Percentiles rank a stretch among this genome's conserved stretches.
Evolutionary conservation across 2,113 vertebrate genomes (phyloP).

Genomic region (Pogona vitticeps): DNA sequence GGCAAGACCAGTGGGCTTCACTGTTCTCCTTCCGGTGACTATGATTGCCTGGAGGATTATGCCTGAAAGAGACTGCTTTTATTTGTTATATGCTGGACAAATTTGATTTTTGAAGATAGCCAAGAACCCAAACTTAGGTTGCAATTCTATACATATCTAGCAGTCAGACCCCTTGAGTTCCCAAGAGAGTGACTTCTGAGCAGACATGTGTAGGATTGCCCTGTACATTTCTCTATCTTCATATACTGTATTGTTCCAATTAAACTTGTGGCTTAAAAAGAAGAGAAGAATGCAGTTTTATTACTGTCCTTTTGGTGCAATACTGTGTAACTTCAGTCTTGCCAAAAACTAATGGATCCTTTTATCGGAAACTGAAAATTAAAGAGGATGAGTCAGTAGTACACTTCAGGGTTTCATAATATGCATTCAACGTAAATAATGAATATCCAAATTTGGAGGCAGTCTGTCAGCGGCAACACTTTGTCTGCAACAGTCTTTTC

Average conservation of each 20-base stretch:
- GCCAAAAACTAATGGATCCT: conserved; percentile 73
- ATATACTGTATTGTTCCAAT: conserved; percentile 37
- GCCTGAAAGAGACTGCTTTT: neutral
- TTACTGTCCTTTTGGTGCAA: conserved; percentile 62
- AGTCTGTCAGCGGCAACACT: conserved; percentile 45
- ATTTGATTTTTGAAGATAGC: conserved; percentile 15
- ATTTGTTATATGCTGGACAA: neutral
- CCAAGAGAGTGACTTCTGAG: neutral
- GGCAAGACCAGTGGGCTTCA: neutral
- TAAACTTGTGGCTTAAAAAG: conserved; percentile 36
- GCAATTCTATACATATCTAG: neutral
- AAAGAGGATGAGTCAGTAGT: conserved; percentile 79
- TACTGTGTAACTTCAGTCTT: conserved; percentile 52
- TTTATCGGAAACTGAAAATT: conserved; percentile 78
- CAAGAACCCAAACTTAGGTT: neutral
- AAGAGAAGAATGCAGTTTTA: conserved; percentile 20
- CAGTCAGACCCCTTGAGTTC: neutral
- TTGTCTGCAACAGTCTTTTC: conserved; percentile 41
- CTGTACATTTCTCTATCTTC: conserved; percentile 11
- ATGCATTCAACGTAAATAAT: conserved; percentile 78
- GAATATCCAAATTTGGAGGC: conserved; percentile 67
- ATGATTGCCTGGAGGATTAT: neutral
- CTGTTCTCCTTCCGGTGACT: neutral
- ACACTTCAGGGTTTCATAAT: conserved; percentile 71
- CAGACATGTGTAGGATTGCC: neutral